phyloP scores from a whole-genome alignment of 2,888 invertebrate genomes.

The Dryocosmus kuriphilus region DNA sequence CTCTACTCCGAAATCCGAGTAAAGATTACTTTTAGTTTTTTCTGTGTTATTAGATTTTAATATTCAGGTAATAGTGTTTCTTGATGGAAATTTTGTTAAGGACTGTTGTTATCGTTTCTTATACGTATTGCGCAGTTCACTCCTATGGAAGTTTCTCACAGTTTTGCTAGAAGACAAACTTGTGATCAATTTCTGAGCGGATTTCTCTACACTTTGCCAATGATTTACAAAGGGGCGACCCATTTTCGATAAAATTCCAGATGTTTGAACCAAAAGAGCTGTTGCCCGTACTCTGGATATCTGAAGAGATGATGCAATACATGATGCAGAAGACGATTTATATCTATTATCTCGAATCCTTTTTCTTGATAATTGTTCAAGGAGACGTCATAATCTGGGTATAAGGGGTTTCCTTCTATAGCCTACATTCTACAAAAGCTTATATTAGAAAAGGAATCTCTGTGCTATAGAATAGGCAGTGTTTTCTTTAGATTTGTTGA shows the following conservation, averaged over 20 bases:
- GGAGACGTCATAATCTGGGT: neutral
- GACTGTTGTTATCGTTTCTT: too few relatives aligned
- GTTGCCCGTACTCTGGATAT: neutral
- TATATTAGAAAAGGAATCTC: neutral
- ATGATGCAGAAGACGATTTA: neutral
- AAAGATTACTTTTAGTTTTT: too few relatives aligned
- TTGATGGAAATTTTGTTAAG: too few relatives aligned
- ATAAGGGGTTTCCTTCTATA: neutral
- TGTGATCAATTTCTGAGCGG: too few relatives aligned
- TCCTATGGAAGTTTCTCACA: too few relatives aligned
- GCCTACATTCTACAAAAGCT: neutral
- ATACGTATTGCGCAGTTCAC: too few relatives aligned
- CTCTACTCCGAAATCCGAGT: too few relatives aligned
- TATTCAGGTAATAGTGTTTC: too few relatives aligned
- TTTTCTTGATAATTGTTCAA: neutral
- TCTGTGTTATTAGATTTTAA: too few relatives aligned
- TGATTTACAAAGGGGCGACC: too few relatives aligned
- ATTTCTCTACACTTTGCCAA: too few relatives aligned
- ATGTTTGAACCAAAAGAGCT: neutral
- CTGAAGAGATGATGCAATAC: neutral
- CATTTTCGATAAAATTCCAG: neutral
- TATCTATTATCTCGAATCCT: slow-evolving; percentile 8
- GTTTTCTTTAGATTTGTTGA: slow-evolving; percentile 9
- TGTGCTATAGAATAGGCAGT: neutral
- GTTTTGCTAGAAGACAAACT: too few relatives aligned